Evolutionary conservation across 2,797 vertebrate species (phyloP).

Genomic region (Chromis chromis): DNA sequence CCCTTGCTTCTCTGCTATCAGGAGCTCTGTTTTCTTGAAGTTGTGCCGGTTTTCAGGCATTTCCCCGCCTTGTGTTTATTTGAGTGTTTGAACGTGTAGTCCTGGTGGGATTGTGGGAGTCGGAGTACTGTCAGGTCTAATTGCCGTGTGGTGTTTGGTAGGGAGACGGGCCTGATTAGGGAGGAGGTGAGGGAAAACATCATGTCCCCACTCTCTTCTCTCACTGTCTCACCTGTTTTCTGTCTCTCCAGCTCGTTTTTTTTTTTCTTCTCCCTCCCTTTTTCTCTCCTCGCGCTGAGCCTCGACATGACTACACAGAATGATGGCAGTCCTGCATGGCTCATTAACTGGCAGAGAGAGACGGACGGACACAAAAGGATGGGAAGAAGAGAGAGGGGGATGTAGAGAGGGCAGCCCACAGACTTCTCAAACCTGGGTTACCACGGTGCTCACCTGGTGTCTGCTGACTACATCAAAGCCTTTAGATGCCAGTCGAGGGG

Average conservation of each 20-base stretch:
- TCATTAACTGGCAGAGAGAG: slow-evolving; percentile 87
- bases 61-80: slow-evolving; percentile 61
- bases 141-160: slow-evolving; percentile 91
- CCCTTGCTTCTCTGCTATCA: slow-evolving; percentile 36
- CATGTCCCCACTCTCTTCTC: slow-evolving; percentile 77
- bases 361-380: slow-evolving; percentile 66
- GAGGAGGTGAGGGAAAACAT: slow-evolving; percentile 93
- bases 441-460: slow-evolving; percentile 88
- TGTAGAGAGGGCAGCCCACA: slow-evolving; percentile 72
- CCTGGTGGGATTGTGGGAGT: slow-evolving; percentile 81
- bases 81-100: slow-evolving; percentile 73
- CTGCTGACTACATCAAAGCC: slow-evolving; percentile 92
- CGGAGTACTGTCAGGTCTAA: slow-evolving; percentile 95
- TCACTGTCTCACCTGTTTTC: slow-evolving; percentile 67
- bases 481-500: slow-evolving; percentile 89
- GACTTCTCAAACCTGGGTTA: slow-evolving; percentile 87
- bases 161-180: slow-evolving; percentile 93
- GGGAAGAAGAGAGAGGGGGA: slow-evolving; percentile 38
- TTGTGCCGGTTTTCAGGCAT: slow-evolving; percentile 58
- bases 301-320: slow-evolving; percentile 71
- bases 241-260: slow-evolving; percentile 32
- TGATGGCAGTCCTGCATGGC: slow-evolving; percentile 66
- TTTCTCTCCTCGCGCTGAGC: slow-evolving; percentile 31
- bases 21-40: slow-evolving; percentile 60
- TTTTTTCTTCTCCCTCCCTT: neutral